Percentiles rank a stretch among this genome's conserved stretches.
These are phyloP conservation scores for Oophaga pumilio DNA, from an alignment of 2,113 vertebrate species.

Conservation along the genomic window DNA sequence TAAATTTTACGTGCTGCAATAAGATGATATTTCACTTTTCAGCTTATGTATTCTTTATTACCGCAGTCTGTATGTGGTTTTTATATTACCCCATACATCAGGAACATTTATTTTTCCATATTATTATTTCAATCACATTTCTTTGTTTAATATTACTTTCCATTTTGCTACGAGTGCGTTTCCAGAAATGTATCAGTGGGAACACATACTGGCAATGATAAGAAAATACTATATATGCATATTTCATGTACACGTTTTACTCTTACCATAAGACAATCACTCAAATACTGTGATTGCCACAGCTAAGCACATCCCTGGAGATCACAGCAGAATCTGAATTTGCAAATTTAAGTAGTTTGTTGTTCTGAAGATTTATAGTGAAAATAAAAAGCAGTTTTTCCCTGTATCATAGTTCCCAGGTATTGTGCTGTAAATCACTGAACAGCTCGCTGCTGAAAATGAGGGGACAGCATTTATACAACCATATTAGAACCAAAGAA, in stretches of 20 bases:
- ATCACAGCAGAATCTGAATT: constrained; percentile 44
- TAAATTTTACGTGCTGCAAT: neutral
- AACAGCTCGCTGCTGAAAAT: constrained; percentile 24
- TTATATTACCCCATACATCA: neutral
- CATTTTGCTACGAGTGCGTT: constrained; percentile 30
- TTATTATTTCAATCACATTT: constrained; percentile 35
- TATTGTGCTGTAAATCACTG: constrained; percentile 53
- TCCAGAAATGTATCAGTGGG: constrained; percentile 25
- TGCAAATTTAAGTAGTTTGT: constrained; percentile 53
- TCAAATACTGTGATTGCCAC: constrained; percentile 51
- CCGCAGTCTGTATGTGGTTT: neutral
- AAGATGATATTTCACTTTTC: constrained; percentile 10
- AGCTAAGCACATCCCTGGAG: constrained; percentile 53
- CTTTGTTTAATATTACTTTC: constrained; percentile 46
- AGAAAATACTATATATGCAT: constrained; percentile 51
- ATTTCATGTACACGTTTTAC: constrained; percentile 51
- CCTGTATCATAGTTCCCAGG: constrained; percentile 52
- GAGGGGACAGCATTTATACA: constrained; percentile 49
- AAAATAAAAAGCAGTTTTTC: constrained; percentile 55
- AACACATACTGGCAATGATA: constrained; percentile 52
- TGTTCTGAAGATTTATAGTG: constrained; percentile 53
- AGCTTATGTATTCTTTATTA: constrained; percentile 12
- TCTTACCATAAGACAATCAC: constrained; percentile 49
- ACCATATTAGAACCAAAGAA: constrained; percentile 45
- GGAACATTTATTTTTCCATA: constrained; percentile 12